Percentiles rank a stretch among this genome's conserved stretches.
These are phyloP conservation scores for Chironomus tepperi DNA, from an alignment of 1,140 invertebrate species.

Conservation along the genomic window DNA sequence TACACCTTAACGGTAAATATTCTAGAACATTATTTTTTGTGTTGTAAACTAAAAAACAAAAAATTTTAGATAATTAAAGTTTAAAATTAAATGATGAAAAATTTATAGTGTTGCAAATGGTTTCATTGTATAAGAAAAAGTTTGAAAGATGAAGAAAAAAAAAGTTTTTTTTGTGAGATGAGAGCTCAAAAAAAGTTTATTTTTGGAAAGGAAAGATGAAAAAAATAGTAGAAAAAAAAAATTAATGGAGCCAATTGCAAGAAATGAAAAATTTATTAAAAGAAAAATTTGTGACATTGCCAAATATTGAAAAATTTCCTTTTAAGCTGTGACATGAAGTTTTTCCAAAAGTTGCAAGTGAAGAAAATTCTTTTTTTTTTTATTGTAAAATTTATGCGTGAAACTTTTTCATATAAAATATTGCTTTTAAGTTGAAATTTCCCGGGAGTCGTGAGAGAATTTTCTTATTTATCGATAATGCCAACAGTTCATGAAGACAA, in stretches of 20 bases:
- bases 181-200: neutral
- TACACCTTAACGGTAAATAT: constrained; percentile 65
- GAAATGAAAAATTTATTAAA: no score
- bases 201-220: neutral
- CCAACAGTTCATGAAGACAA: neutral
- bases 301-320: constrained; percentile 20
- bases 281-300: constrained; percentile 18
- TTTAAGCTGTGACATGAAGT: neutral
- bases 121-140: constrained; percentile 26
- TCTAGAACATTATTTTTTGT: constrained; percentile 36
- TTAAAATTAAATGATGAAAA: constrained; percentile 25
- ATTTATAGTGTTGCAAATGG: constrained; percentile 33
- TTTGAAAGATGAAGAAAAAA: no score
- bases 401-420: neutral
- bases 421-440: neutral
- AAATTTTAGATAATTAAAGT: constrained; percentile 23
- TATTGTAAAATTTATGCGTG: neutral
- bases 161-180: constrained; percentile 17
- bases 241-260: neutral
- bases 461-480: neutral
- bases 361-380: neutral
- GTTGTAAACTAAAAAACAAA: constrained; percentile 4
- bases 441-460: constrained; percentile 2
- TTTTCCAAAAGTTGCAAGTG: neutral
- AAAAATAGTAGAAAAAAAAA: neutral